Base-by-base conservation (phyloP, 2,888 invertebrate genomes). In the Lissonota sp. region DNA sequence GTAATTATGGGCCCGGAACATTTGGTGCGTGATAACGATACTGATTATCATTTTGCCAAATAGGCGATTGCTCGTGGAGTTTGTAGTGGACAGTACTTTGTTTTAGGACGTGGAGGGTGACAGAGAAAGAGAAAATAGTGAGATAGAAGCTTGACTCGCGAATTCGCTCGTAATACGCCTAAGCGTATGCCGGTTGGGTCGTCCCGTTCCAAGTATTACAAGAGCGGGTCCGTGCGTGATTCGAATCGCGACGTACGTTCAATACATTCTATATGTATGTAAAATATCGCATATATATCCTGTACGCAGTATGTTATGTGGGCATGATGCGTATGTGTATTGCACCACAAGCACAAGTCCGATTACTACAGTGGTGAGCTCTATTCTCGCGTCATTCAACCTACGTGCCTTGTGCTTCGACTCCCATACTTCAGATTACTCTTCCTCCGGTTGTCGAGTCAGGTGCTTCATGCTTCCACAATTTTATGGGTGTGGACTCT, bases 191-290 rank as follows among this genome's bases (percentile, higher is more conserved):
- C 80, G 75, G 76, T 69, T 82, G 81, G 85, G 82, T 86, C 84
- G 85, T 81, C 80, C 85, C 84, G 86, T 89, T 89, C 89, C 89
- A 88, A 87, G 88, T 89, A 89, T 89, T 89, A 89, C 88, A 85
- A 88, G 88, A 89, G 83, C 87, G 86, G 26, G 74, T 84, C 72
- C 63, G 77, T 83, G 82, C 89, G 89, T 89, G 89, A 83, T 79
- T 58, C 40, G 89, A 89, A 85, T 89, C 69, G 69, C 67, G 79
- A 87, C 84, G 72, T 63, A 49, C 60, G 16, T 39, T 58, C 51
- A 12, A 70, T 78, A 73, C 69, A 55, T 14, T 71, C 60, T 12
- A 60, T 8, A 53, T 66, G 49, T 42, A 55, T 26, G 53, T 70
- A 63, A 46, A 16, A 4, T n/a, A 37, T 55, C 12, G 46, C 55